Conservation (phyloP, 2,888 invertebrate species). For the Crepidodera aurea region DNA sequence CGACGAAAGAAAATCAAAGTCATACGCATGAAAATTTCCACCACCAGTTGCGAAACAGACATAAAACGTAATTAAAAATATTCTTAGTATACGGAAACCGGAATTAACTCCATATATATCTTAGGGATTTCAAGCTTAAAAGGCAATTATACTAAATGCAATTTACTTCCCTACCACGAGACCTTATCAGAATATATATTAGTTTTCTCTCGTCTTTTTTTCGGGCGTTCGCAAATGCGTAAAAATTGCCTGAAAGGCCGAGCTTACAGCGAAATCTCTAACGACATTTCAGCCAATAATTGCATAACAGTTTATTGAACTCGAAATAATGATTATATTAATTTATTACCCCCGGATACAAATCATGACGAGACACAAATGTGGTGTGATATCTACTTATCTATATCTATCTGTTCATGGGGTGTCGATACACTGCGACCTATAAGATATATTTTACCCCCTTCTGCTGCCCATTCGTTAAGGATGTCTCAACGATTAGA, state of each 20-base stretch:
- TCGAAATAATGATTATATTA: too few species aligned
- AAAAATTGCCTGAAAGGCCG: background rate
- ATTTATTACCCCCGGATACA: too few species aligned
- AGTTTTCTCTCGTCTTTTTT: background rate
- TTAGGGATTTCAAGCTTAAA: slow-evolving; percentile 20
- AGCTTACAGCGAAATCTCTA: background rate
- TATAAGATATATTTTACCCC: too few species aligned
- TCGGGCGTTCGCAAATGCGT: background rate
- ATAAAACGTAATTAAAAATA: slow-evolving; percentile 15
- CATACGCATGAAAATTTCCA: too few species aligned
- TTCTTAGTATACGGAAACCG: slow-evolving; percentile 10
- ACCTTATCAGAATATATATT: slow-evolving; percentile 10
- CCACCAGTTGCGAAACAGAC: background rate
- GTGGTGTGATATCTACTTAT: too few species aligned
- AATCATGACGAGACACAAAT: too few species aligned
- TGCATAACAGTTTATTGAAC: too few species aligned
- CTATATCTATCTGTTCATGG: too few species aligned
- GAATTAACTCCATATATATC: background rate
- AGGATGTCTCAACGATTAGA: too few species aligned
- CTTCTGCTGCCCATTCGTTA: too few species aligned
- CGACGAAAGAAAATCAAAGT: too few species aligned
- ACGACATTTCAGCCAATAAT: background rate
- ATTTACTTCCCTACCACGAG: slow-evolving; percentile 16
- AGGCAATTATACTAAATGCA: slow-evolving; percentile 23
- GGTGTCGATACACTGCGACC: too few species aligned